Base-by-base conservation (phyloP, 2,888 invertebrate genomes). In the Scelioninae gen. 1 region DNA sequence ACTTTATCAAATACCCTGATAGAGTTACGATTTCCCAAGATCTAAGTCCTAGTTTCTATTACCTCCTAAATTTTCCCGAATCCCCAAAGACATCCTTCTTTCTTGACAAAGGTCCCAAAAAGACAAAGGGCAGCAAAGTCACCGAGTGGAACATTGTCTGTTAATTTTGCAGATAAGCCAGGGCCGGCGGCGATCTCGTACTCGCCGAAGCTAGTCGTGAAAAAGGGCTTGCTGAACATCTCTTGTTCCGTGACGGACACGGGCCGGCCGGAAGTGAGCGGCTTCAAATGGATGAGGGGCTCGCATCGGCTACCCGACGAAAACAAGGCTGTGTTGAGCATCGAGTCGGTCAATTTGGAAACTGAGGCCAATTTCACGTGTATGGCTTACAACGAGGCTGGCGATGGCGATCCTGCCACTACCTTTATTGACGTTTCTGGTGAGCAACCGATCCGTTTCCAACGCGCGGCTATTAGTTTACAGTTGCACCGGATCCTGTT, bases 311-410 rank as follows among this genome's bases (percentile, higher is more conserved):
- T 97, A 31, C 94, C 95, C 74, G 96, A 97, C 90, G 95, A 96
- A 75, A 96, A 95, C 32, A 95, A 95, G 5, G 94, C 95, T 84
- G 95, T 95, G 88, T 96, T 96, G 94, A 96, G 95, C 32, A 96
- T 98, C 82, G 95, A 96, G 84, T 96, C 97, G 0, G 97, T 97
- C 11, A 96, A 96, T 10, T 93, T 98, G 84, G 96, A 97, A 91
- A 96, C 97, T 62, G 95, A 97, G 83, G 96, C 97, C 88, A 97
- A 97, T 93, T 98, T 97, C 93, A 96, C 97, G 0, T 98, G 98
- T 90, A 94, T 95, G 85, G 97, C 97, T 0, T 94, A 95, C 92
- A 98, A 97, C 92, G 95, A 96, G 10, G 97, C 97, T 0, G 98
- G 98, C 0, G 95, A 95, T 86, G 96, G 96, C 62, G 94, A 94